Evolutionary conservation across 2,797 vertebrate species (phyloP).

Genomic region (Falco rusticolus): DNA sequence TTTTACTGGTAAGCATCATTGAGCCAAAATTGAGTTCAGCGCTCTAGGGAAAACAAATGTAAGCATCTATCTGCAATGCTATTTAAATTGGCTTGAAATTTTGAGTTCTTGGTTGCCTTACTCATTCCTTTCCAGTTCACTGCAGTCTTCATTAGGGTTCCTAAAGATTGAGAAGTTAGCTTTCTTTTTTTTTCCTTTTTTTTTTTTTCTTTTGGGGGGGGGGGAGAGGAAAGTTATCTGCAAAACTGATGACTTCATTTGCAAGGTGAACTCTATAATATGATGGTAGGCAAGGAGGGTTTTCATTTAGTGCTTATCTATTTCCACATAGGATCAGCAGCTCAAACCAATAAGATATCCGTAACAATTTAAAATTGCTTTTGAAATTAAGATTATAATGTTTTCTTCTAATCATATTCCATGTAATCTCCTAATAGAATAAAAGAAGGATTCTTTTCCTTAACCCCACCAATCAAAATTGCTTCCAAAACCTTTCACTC

Average conservation of each 20-base stretch:
- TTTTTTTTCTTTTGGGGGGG: too few relatives aligned
- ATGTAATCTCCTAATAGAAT: neutral
- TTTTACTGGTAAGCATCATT: slow-evolving; percentile 60
- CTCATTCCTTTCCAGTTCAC: neutral
- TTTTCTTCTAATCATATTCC: neutral
- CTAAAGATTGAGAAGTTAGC: neutral
- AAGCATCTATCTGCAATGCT: neutral
- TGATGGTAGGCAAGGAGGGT: neutral
- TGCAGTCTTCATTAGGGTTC: neutral
- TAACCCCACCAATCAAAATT: neutral
- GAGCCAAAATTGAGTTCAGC: slow-evolving; percentile 52
- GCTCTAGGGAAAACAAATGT: neutral
- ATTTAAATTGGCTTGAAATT: slow-evolving; percentile 40
- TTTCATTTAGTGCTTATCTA: neutral
- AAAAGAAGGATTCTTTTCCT: neutral
- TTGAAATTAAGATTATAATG: neutral
- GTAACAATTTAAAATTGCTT: neutral
- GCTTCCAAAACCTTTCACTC: neutral
- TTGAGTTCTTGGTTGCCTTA: slow-evolving; percentile 10
- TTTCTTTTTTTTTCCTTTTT: neutral
- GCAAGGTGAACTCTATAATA: neutral
- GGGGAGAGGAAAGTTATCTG: neutral
- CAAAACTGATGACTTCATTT: neutral
- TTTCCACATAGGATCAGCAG: neutral
- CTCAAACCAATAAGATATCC: neutral